Evolutionary conservation across 2,797 vertebrate genomes (phyloP), one percentile per base, ranked within the genome.

Genomic region (Picus viridis): DNA sequence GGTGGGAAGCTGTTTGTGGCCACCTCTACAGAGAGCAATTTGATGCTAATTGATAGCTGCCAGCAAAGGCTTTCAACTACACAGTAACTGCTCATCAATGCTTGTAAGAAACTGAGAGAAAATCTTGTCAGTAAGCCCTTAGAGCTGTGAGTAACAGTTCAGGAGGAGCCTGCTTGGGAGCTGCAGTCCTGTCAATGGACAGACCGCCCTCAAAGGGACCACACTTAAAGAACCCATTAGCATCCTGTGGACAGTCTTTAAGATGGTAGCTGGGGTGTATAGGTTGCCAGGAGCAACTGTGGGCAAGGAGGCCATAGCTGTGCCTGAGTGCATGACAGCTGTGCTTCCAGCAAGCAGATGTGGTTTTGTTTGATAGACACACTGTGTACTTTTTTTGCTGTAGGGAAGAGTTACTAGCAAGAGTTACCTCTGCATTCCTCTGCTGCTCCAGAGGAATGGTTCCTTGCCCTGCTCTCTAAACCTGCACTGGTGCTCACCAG

Each of bases 121-220:
- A 70, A 49, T 79, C 57, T 54, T 76, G 27, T 10, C 34, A 51
- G 63, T 70, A 51, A 63, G 79, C 16, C 56, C 24, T 62, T 3
- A 0, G 1, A 24, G 86, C 64, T 76, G 24, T 32, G 43, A 45
- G 16, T 0, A 0, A 18, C 70, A 51, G 32, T 43, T 69, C 8
- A 18, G 43, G 36, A 43, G 14, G 16, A 68, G 13, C 18, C 5
- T 39, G 39, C 18, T 11, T 63, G 36, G 36, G 27, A 80, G 8
- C 34, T 63, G 47, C 64, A 51, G 63, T 24, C 27, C 39, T 51
- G 13, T 54, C 56, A 41, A 13, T 24, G 45, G 23, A 24, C 49
- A 51, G 23, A 51, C 49, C 12, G 24, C 49, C 49, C 49, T 51
- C 49, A 51, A 79, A 75, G 17, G 24, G 15, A 32, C 43, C 17